These are phyloP conservation scores for Protophormia terraenovae DNA, from an alignment of 2,888 invertebrate species.

Conservation along the genomic window DNA sequence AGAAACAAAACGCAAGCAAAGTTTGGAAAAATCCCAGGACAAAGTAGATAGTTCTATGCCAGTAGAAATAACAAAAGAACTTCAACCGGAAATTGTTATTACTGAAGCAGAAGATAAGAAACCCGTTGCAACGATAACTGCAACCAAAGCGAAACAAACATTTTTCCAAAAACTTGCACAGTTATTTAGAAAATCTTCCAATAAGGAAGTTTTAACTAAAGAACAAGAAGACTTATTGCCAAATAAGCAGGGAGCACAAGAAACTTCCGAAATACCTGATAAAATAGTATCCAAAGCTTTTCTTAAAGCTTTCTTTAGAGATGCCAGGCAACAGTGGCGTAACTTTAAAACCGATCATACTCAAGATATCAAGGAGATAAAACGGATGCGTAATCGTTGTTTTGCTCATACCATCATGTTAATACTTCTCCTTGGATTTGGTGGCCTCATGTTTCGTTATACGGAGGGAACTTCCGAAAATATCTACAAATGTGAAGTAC, in stretches of 20 bases:
- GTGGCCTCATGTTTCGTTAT: slow-evolving; percentile 90
- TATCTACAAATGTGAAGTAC: slow-evolving; percentile 93
- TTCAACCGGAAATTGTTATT: slow-evolving; percentile 17
- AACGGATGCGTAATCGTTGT: slow-evolving; percentile 85
- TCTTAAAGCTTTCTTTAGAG: slow-evolving; percentile 80
- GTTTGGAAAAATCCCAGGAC: slow-evolving; percentile 36
- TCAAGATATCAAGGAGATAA: slow-evolving; percentile 83
- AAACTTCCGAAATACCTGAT: slow-evolving; percentile 46
- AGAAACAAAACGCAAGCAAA: slow-evolving; percentile 51
- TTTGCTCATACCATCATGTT: slow-evolving; percentile 86
- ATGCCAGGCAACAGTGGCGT: slow-evolving; percentile 83
- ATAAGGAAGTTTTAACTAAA: neutral
- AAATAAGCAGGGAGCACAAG: neutral
- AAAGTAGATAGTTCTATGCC: slow-evolving; percentile 25
- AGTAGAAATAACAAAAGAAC: neutral
- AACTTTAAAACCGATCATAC: slow-evolving; percentile 84
- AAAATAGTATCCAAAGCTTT: slow-evolving; percentile 75
- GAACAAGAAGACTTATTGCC: slow-evolving; percentile 30
- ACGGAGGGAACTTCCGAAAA: slow-evolving; percentile 93
- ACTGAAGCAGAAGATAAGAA: neutral
- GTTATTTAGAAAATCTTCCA: slow-evolving; percentile 34
- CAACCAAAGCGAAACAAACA: slow-evolving; percentile 2
- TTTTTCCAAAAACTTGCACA: slow-evolving; percentile 31
- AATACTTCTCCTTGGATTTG: slow-evolving; percentile 88
- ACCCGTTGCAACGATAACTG: neutral